Evolutionary conservation across 2,888 invertebrate species (phyloP), one percentile per base, ranked within the genome.

Genomic region (Volucella inflata): DNA sequence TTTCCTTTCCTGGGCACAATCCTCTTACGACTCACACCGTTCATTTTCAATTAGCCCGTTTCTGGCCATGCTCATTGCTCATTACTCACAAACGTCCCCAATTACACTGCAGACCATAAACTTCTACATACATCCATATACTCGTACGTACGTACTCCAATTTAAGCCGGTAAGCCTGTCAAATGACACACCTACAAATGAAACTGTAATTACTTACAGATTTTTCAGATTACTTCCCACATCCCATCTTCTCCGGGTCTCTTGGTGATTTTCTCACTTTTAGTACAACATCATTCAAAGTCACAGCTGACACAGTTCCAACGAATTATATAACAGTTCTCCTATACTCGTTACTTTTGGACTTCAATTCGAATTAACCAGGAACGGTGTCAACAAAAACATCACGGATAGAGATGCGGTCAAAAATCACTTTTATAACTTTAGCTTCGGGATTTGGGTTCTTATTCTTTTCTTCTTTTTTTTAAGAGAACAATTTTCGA

Each of bases 301-400:
- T 14, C 55, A 55, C 60, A 46, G 57, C 42, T 77, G 77, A 62
- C 77, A 77, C 77, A 77, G 55, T 62, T 77, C 64, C 12, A 17
- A 40, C 12, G 44, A 30, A 53, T 77, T 44, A 11, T 53, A 38
- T 40, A 65, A 75, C 65, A 64, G 74, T 74, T 74, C n/a, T 38
- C 30, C 44, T 9, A 50, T 42, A 50, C 0, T n/a, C 42, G 17
- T 59, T 14, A 11, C 38, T 16, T 42, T 12, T 14, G 17, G n/a
- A 42, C 42, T 17, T 48, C 50, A 50, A 8, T 48, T 38, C n/a
- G 44, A 51, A 2, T 50, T 16, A 16, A 50, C 40, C 12, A 12
- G 14, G 30, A 40, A 38, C 9, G 11, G 42, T 53, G 53, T 51
- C n/a, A 12, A 16, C 74, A 64, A 14, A 8, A 16, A 16, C 17